Evolutionary conservation across 2,113 vertebrate genomes (phyloP), one percentile per base, ranked within the genome.

Genomic region (Ochotona princeps): DNA sequence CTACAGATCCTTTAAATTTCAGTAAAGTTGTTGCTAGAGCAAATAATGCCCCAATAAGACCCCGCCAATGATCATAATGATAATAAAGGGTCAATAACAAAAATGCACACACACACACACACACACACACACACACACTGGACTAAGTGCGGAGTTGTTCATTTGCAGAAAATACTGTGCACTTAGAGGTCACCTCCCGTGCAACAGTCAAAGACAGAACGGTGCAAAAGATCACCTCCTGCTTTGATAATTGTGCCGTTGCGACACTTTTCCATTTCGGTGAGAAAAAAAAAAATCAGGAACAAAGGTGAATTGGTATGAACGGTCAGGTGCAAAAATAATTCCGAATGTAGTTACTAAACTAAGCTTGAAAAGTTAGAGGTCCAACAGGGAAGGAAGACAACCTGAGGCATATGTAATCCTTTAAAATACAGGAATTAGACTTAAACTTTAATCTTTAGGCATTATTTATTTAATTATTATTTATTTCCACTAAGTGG

Each of bases 301-400:
- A 63, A 87, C 14, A 92, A 89, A 87, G 47, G 76, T 21, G 3
- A 44, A 90, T 57, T 87, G 57, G 47, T 76, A 21, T 85, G 74
- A 88, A 83, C 60, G 92, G 69, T 88, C 38, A 76, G 32, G 86
- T 49, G n/a, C 60, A 82, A 95, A 44, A 96, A 90, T 85, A 94
- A 93, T 89, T 84, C 54, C 78, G 85, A 90, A 80, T 67, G 75
- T 54, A 85, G 72, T 83, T 75, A 85, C 79, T 78, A 80, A 54
- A 21, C 49, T 14, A 91, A 94, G 76, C 49, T 2, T 30, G 8
- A 60, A 76, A 88, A 80, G 60, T 3, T 69, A 82, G 32, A 76
- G 38, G 47, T 87, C 38, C 66, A 32, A 79, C 54, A 35, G 21
- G n/a, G 67, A 92, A 73, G 15, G 28, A 80, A 91, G 57, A 66